These are phyloP conservation scores for Brevimyrus niger DNA, from an alignment of 2,113 vertebrate genomes.

Conservation along the genomic window DNA sequence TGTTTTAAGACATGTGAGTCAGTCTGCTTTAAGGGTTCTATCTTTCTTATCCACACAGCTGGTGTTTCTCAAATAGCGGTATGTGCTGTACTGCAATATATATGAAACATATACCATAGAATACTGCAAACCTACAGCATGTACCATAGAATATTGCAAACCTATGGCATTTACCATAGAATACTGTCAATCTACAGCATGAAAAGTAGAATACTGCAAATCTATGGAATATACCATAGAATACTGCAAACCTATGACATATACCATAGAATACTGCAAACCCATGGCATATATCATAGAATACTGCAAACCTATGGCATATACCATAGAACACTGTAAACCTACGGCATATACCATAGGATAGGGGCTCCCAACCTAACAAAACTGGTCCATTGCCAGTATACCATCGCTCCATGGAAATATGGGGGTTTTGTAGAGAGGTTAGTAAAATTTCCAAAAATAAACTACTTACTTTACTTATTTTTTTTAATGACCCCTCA, in stretches of 20 bases:
- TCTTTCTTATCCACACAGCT: not conserved
- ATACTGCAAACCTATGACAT: not conserved
- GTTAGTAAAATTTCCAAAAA: not conserved
- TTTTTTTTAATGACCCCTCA: not conserved
- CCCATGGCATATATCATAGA: too few relatives aligned
- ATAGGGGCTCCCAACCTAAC: not conserved
- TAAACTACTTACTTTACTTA: not conserved
- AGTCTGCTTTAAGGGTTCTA: not conserved
- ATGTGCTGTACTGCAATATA: not conserved
- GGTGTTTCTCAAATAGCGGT: not conserved
- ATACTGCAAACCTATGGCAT: too few relatives aligned
- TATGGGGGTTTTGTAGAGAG: not conserved
- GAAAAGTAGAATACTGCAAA: too few relatives aligned
- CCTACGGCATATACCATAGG: not conserved
- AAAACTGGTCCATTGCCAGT: not conserved
- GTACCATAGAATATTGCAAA: constrained; percentile 1
- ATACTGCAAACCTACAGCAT: not conserved
- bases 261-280: not conserved
- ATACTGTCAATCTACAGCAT: not conserved
- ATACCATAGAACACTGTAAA: not conserved
- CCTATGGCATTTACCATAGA: not conserved
- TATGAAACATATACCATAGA: not conserved
- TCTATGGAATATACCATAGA: not conserved
- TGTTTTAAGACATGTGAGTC: not conserved
- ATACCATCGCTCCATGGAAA: not conserved